phyloP scores from a whole-genome alignment of 2,113 vertebrate genomes.

The Varanus salvator region DNA sequence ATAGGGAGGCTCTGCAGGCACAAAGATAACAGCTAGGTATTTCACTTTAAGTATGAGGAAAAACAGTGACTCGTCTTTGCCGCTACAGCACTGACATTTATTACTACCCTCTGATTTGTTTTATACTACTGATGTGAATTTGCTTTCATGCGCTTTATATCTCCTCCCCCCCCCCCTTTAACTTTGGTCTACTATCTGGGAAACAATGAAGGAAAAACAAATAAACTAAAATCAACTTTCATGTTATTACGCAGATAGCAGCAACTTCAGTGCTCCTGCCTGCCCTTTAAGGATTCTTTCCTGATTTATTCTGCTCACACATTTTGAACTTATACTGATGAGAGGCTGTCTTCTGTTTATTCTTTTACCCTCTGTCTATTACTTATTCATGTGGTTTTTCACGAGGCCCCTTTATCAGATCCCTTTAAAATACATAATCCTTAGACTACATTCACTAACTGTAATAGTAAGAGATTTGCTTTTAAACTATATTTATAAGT shows the following conservation, averaged over 20 bases:
- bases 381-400: conserved; percentile 49
- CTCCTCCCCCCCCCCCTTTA: conserved; percentile 61
- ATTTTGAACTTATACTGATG: conserved; percentile 23
- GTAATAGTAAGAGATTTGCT: background rate
- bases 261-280: conserved; percentile 31
- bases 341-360: conserved; percentile 50
- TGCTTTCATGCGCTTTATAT: conserved; percentile 67
- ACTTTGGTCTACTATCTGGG: conserved; percentile 61
- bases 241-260: conserved; percentile 39
- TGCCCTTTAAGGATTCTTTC: conserved; percentile 20
- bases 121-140: conserved; percentile 70
- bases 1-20: conserved; percentile 85
- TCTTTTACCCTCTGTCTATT: conserved; percentile 47
- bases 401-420: conserved; percentile 15
- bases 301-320: conserved; percentile 44
- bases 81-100: conserved; percentile 80
- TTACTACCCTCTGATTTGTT: conserved; percentile 77
- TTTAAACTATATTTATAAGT: background rate
- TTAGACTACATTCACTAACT: background rate
- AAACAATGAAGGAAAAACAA: conserved; percentile 52
- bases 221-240: conserved; percentile 53
- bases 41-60: conserved; percentile 83
- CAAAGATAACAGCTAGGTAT: conserved; percentile 89
- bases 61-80: conserved; percentile 68
- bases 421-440: conserved; percentile 13